These are phyloP conservation scores for Drosophila persimilis DNA, from an alignment of 1,140 invertebrate species.

Conservation along the genomic window DNA sequence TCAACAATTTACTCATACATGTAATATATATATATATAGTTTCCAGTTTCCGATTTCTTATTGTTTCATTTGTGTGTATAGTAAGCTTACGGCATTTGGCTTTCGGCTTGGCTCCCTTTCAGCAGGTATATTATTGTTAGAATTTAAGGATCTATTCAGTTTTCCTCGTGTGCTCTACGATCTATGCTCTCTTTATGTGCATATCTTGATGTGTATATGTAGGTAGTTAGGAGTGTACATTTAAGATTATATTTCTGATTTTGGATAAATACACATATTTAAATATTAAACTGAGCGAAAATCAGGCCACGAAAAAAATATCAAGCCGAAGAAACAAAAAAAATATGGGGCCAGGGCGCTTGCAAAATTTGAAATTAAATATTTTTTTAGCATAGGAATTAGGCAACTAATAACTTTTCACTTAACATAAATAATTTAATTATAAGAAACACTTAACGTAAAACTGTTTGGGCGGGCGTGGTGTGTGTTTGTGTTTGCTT, in stretches of 20 bases:
- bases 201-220: conserved; percentile 3
- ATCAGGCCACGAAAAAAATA: conserved; percentile 12
- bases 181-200: conserved; percentile 11
- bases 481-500: conserved; percentile 10
- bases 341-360: conserved; percentile 13
- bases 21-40: neutral
- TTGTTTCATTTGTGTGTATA: conserved; percentile 12
- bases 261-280: conserved; percentile 60
- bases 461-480: conserved; percentile 65
- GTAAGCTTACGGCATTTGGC: conserved; percentile 9
- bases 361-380: conserved; percentile 57
- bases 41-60: neutral
- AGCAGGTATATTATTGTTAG: conserved; percentile 19
- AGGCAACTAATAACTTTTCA: conserved; percentile 67
- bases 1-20: conserved; percentile 11
- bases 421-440: conserved; percentile 76
- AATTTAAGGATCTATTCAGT: conserved; percentile 52
- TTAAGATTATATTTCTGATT: conserved; percentile 60
- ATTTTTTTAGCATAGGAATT: conserved; percentile 53
- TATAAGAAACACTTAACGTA: conserved; percentile 73
- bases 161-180: conserved; percentile 36
- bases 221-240: conserved; percentile 28
- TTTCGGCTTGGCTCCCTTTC: conserved; percentile 26
- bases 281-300: conserved; percentile 53
- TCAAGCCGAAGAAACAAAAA: conserved; percentile 24